Evolutionary conservation across 2,888 invertebrate species (phyloP).

Genomic region (Monoplex corrugatus): DNA sequence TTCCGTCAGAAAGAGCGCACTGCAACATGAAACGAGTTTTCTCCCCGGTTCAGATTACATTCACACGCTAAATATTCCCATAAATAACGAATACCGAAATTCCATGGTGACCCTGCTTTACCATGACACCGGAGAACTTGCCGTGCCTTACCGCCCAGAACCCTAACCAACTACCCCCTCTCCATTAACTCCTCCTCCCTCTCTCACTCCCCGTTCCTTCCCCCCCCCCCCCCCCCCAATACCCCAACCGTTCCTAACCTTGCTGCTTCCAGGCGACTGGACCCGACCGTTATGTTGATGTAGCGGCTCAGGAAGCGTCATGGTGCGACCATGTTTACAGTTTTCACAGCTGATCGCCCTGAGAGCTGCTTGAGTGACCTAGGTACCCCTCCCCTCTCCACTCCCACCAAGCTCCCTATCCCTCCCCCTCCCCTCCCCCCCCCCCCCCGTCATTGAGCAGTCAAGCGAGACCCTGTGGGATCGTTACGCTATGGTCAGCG

Average conservation of each 20-base stretch:
- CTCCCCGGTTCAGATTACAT: too few relatives aligned
- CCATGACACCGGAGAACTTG: too few relatives aligned
- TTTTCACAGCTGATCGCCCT: constrained; percentile 41
- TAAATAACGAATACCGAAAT: too few relatives aligned
- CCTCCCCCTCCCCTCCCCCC: background rate
- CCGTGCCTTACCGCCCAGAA: background rate
- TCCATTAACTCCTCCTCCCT: background rate
- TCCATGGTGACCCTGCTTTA: too few relatives aligned
- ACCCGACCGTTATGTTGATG: constrained; percentile 28
- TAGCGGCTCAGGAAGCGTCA: background rate
- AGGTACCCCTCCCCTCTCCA: background rate
- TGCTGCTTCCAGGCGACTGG: background rate
- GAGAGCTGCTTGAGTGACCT: background rate
- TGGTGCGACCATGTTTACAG: constrained; percentile 27
- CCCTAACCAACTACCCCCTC: background rate
- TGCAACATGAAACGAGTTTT: too few relatives aligned
- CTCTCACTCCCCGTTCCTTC: background rate
- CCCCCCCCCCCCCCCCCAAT: background rate
- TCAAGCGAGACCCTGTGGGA: too few relatives aligned
- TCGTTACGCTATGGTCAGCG: too few relatives aligned
- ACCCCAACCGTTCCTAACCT: background rate
- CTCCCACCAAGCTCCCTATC: too few relatives aligned
- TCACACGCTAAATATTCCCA: too few relatives aligned
- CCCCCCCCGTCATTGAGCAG: too few relatives aligned
- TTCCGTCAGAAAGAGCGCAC: too few relatives aligned